These are phyloP conservation scores for Porites lobata DNA, from an alignment of 92 coral and sea anemone genomes.

Conservation along the genomic window DNA sequence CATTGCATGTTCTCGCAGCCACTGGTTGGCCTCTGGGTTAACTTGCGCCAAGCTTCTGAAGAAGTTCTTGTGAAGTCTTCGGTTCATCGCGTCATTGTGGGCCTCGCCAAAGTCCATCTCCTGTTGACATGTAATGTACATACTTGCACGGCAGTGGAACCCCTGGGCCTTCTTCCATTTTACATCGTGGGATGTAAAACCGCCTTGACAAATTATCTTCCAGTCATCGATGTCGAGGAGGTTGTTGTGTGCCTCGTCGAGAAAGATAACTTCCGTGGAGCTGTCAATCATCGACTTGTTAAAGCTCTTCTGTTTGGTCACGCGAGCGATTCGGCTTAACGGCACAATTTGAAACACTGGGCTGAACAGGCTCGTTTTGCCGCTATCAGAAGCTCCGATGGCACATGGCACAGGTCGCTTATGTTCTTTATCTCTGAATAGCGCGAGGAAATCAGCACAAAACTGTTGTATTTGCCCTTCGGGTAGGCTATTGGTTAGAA, in stretches of 20 bases:
- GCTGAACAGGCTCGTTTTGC: conserved; percentile 58
- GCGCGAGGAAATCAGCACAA: conserved; percentile 40
- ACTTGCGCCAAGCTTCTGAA: conserved; percentile 32
- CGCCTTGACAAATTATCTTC: conserved; percentile 44
- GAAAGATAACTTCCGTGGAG: conserved; percentile 36
- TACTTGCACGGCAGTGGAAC: conserved; percentile 27
- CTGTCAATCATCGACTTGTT: conserved; percentile 55
- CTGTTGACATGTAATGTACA: conserved; percentile 35
- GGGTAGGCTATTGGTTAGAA: conserved; percentile 27
- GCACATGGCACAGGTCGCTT: conserved; percentile 63
- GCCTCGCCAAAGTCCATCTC: conserved; percentile 38
- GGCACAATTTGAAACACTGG: conserved; percentile 14
- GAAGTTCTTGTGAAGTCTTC: conserved; percentile 21
- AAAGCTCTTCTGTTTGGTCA: conserved; percentile 45
- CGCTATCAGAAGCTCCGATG: conserved; percentile 61
- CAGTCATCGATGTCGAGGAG: conserved; percentile 51
- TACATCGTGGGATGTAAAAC: conserved; percentile 35
- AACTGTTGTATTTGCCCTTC: not conserved
- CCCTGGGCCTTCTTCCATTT: conserved; percentile 36
- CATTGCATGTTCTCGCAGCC: conserved; percentile 45
- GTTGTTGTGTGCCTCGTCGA: conserved; percentile 39
- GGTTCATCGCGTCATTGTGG: conserved; percentile 46
- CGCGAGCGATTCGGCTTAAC: no score
- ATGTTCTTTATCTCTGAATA: conserved; percentile 39
- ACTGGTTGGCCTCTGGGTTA: conserved; percentile 44